phyloP scores from a whole-genome alignment of 2,797 vertebrate genomes.

The Acrossocheilus fasciatus region DNA sequence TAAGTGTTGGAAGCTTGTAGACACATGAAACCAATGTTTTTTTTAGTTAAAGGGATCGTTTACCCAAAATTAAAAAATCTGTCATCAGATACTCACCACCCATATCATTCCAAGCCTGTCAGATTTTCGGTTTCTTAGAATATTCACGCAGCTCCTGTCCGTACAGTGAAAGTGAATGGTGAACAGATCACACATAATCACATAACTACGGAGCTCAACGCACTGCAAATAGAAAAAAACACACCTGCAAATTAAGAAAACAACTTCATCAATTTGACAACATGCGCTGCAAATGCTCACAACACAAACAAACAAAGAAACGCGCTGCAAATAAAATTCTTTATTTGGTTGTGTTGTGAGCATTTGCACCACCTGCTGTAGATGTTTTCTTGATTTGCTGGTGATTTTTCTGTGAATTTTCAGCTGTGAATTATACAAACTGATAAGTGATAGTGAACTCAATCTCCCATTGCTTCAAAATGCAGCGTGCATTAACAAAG shows the following conservation, averaged over 20 bases:
- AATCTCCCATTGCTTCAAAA: neutral
- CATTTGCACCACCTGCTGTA: too few relatives aligned
- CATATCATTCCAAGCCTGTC: neutral
- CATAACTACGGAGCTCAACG: neutral
- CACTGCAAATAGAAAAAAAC: too few relatives aligned
- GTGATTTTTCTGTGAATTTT: too few relatives aligned
- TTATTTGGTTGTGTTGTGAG: too few relatives aligned
- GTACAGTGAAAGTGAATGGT: neutral
- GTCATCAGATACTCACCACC: neutral
- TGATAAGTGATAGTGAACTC: neutral
- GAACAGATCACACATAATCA: neutral
- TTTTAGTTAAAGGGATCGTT: neutral
- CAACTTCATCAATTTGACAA: too few relatives aligned
- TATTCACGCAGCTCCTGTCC: neutral
- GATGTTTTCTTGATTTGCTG: too few relatives aligned
- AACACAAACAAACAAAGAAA: too few relatives aligned
- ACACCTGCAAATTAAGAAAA: too few relatives aligned
- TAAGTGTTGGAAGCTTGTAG: neutral
- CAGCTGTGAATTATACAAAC: neutral
- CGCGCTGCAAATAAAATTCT: too few relatives aligned
- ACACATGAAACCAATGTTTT: neutral
- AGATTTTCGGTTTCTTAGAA: neutral
- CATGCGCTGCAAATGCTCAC: too few relatives aligned
- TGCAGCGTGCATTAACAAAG: neutral
- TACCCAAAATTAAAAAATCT: neutral